Conservation (phyloP, 2,113 vertebrate genomes). For the Electrona antarctica region DNA sequence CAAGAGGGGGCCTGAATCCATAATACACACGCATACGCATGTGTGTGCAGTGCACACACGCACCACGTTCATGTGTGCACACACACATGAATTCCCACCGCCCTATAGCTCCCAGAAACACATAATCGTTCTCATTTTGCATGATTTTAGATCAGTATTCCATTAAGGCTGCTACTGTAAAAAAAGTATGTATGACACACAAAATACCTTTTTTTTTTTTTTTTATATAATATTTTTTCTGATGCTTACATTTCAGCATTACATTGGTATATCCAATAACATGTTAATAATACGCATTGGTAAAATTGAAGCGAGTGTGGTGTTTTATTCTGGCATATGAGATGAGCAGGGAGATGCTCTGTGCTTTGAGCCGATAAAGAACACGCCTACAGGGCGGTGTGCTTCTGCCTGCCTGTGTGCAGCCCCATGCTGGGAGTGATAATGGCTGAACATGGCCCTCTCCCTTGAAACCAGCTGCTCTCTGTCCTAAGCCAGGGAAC, state of each 20-base stretch:
- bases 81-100: background rate
- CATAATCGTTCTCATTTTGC: slow-evolving; percentile 4
- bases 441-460: slow-evolving; percentile 67
- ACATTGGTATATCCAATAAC: slow-evolving; percentile 24
- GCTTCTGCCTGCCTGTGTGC: slow-evolving; percentile 35
- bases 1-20: slow-evolving; percentile 29
- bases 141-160: background rate
- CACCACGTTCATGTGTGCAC: background rate
- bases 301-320: background rate
- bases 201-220: slow-evolving; percentile 38
- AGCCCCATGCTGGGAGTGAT: slow-evolving; percentile 71
- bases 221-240: slow-evolving; percentile 42
- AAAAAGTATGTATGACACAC: background rate
- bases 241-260: slow-evolving; percentile 15
- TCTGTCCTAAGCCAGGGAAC: slow-evolving; percentile 42
- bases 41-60: background rate
- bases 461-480: slow-evolving; percentile 63
- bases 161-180: background rate
- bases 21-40: background rate
- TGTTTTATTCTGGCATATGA: background rate
- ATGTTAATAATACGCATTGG: background rate
- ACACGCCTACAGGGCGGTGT: slow-evolving; percentile 15
- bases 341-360: background rate
- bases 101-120: background rate
- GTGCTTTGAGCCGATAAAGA: slow-evolving; percentile 47